A percentile compares a stretch with the other conserved stretches of the same genome.
Conservation (phyloP, 2,113 vertebrate species). For the Sorex fumeus region DNA sequence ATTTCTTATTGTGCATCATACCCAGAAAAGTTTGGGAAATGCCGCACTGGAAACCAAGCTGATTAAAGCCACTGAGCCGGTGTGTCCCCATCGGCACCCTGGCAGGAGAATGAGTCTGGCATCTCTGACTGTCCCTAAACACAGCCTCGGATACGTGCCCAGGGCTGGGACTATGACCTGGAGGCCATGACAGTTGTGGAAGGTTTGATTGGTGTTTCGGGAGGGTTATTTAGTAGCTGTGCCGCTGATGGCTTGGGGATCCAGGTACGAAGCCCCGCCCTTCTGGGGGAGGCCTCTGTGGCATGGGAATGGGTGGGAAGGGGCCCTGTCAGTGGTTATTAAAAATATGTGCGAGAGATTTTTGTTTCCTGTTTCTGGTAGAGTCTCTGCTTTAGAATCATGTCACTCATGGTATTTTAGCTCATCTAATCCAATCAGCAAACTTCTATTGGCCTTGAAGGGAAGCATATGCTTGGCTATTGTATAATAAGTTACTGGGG, state of each 20-base stretch:
- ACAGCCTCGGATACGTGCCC: neutral
- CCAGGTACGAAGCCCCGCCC: neutral
- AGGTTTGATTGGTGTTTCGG: neutral
- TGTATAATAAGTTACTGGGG: neutral
- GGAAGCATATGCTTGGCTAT: neutral
- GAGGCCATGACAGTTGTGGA: neutral
- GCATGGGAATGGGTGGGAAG: neutral
- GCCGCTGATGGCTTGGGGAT: neutral
- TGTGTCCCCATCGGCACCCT: neutral
- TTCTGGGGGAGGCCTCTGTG: neutral
- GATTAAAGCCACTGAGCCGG: neutral
- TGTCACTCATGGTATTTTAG: conserved; percentile 23
- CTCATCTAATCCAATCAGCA: conserved; percentile 35
- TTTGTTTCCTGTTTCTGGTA: conserved; percentile 8
- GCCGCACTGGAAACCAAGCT: neutral
- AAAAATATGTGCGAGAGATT: neutral
- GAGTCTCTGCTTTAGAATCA: conserved; percentile 1
- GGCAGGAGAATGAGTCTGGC: neutral
- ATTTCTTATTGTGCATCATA: too few relatives aligned
- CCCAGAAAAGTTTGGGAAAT: neutral
- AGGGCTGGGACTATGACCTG: conserved; percentile 36
- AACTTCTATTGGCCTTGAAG: neutral
- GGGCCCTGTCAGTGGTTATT: neutral
- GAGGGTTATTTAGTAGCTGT: neutral
- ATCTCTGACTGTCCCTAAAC: neutral